Evolutionary conservation across 2,888 invertebrate species (phyloP), one percentile per base, ranked within the genome.

Genomic region (Mimumesa dahlbomi): DNA sequence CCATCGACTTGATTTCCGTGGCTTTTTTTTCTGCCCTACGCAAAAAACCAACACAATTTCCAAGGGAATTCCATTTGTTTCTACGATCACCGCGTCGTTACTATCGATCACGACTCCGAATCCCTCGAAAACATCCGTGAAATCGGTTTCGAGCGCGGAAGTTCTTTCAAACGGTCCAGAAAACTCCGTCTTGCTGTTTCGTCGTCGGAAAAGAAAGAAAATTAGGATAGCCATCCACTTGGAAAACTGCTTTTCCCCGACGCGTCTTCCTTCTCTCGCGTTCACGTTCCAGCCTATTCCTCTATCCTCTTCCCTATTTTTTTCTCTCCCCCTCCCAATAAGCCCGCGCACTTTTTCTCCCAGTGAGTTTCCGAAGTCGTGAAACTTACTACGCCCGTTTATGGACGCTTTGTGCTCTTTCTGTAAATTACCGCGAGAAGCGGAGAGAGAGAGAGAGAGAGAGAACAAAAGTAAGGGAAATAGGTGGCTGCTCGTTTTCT

Each of bases 121-220:
- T n/a, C 19, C 1, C n/a, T 36, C 29, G 21, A 43, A 65, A 65
- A 36, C 64, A 68, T 64, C 9, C 13, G 13, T 19, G 21, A 40
- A 48, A 69, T 52, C 57, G 57, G 45, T 31, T 62, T 53, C 57
- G 53, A 22, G 29, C 22, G 19, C n/a, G 34, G 29, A 61, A 34
- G 40, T 13, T 11, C 16, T 31, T 45, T 34, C 13, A 9, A 63
- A 34, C 29, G 18, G 16, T 22, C 19, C 36, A 18, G 22, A 48
- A 16, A 34, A 9, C 14, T 14, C 7, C 7, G 7, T 2, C 16
- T n/a, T 6, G 36, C 2, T 2, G 16, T 16, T 7, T 11, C 29
- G 31, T 31, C 22, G 9, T 6, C 45, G 13, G 52, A 38, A 29
- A 38, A 52, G 34, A 29, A 31, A 46, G 38, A 42, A 67, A 73